phyloP scores from a whole-genome alignment of 2,113 vertebrate species.

The Festucalex cinctus region DNA sequence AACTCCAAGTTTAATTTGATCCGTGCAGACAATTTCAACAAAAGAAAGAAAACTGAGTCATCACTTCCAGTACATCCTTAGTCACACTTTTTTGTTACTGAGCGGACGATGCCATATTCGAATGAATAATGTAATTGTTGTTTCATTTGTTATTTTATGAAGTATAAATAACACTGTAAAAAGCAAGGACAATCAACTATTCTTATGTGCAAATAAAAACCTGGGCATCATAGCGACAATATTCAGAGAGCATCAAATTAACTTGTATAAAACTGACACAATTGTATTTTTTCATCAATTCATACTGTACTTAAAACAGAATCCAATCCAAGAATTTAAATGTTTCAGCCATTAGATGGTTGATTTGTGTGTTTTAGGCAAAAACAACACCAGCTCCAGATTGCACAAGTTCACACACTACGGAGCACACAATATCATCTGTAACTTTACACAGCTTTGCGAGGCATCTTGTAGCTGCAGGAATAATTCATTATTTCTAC shows the following conservation, averaged over 20 bases:
- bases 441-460: neutral
- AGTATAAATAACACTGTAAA: neutral
- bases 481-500: too few relatives aligned
- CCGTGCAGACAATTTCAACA: neutral
- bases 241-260: neutral
- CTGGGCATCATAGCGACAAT: neutral
- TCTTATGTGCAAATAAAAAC: neutral
- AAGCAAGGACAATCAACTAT: neutral
- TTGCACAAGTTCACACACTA: neutral
- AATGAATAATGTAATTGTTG: neutral
- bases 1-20: too few relatives aligned
- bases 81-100: conserved; percentile 1
- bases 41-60: conserved; percentile 1
- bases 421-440: neutral
- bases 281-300: neutral
- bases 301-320: neutral
- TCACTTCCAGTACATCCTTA: neutral
- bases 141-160: neutral
- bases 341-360: neutral
- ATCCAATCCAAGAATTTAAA: neutral
- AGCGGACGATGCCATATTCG: neutral
- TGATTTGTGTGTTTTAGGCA: neutral
- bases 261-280: neutral
- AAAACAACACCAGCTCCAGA: neutral
- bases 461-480: too few relatives aligned